A percentile compares a stretch with the other conserved stretches of the same genome.
Evolutionary conservation across 2,113 vertebrate species (phyloP).

Genomic region (Anolis sagrei): DNA sequence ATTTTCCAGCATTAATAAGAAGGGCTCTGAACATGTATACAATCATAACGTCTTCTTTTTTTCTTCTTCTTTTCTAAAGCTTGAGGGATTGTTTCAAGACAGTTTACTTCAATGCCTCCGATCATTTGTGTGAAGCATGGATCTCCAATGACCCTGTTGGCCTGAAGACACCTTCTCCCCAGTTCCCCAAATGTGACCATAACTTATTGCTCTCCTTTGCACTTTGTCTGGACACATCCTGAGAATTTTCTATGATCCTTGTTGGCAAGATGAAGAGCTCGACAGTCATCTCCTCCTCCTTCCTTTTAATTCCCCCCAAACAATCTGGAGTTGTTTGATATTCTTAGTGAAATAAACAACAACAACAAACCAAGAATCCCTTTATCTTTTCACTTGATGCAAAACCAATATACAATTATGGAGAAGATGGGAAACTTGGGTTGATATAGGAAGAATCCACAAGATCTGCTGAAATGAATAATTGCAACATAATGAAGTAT

Average conservation of each 20-base stretch:
- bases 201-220: slow-evolving; percentile 15
- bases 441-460: neutral
- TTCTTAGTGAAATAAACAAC: neutral
- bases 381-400: neutral
- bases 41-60: neutral
- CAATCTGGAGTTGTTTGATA: neutral
- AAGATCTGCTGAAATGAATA: neutral
- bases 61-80: neutral
- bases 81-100: neutral
- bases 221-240: slow-evolving; percentile 31
- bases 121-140: neutral
- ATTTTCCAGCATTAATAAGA: neutral
- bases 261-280: neutral
- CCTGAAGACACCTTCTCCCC: neutral
- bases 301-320: neutral
- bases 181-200: neutral
- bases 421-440: neutral
- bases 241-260: slow-evolving; percentile 7
- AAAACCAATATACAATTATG: neutral
- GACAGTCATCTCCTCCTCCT: neutral
- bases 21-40: neutral
- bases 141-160: neutral
- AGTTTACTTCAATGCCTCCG: neutral
- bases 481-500: neutral
- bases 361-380: neutral